These are phyloP conservation scores for Selene dorsalis DNA, from an alignment of 2,797 vertebrate species.

Conservation along the genomic window DNA sequence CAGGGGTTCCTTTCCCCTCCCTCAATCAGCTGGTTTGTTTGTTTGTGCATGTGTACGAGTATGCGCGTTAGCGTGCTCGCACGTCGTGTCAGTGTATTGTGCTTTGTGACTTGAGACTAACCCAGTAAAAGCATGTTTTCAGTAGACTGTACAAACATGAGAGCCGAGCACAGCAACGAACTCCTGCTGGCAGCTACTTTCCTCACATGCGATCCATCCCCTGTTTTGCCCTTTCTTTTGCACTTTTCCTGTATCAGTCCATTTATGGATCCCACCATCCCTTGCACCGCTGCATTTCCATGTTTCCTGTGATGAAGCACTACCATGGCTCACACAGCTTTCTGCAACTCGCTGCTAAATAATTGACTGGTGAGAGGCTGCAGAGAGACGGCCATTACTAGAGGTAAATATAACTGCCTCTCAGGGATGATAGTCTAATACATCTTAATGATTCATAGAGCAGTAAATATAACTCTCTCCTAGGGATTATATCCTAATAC, in stretches of 20 bases:
- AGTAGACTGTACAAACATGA: conserved; percentile 54
- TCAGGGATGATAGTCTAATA: conserved; percentile 82
- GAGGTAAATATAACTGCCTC: conserved; percentile 87
- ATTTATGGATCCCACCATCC: conserved; percentile 73
- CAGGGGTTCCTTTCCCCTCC: conserved; percentile 21
- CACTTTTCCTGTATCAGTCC: conserved; percentile 63
- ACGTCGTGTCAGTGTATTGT: conserved; percentile 26
- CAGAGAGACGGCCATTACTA: conserved; percentile 79
- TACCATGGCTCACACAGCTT: conserved; percentile 49
- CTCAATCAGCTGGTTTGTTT: conserved; percentile 31
- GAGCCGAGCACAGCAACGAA: conserved; percentile 51
- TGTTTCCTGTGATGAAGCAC: conserved; percentile 59
- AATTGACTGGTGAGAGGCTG: conserved; percentile 81
- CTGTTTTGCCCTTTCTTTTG: conserved; percentile 17
- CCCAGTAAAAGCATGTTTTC: conserved; percentile 51
- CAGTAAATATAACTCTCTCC: conserved; percentile 84
- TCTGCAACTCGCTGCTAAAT: conserved; percentile 78
- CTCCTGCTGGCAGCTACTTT: conserved; percentile 54
- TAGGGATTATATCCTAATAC: conserved; percentile 78
- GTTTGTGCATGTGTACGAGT: conserved; percentile 24
- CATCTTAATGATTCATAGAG: conserved; percentile 85
- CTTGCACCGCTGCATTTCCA: conserved; percentile 58
- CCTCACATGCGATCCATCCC: conserved; percentile 42
- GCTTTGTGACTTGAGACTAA: conserved; percentile 47
- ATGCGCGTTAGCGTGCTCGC: conserved; percentile 9